Conservation (phyloP, 1,140 invertebrate genomes). For the Spodoptera litura region DNA sequence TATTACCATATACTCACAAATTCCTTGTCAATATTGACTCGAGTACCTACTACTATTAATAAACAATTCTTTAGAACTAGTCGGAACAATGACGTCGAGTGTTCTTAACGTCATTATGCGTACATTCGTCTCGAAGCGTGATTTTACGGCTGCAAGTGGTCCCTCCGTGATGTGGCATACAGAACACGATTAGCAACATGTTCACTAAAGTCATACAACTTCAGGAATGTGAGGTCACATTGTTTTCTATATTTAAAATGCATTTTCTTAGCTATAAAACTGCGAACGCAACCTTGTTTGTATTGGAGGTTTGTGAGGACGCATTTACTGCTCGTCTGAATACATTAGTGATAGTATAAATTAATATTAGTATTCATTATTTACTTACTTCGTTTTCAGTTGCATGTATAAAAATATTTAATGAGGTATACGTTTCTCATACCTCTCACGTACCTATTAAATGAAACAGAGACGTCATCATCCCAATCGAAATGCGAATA, state of each 20-base stretch:
- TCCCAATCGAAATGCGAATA: too few relatives aligned
- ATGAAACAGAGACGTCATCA: too few relatives aligned
- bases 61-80: constrained; percentile 27
- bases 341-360: constrained; percentile 10
- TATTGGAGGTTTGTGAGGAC: constrained; percentile 14
- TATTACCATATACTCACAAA: not conserved
- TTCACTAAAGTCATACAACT: constrained; percentile 66
- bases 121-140: constrained; percentile 54
- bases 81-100: constrained; percentile 31
- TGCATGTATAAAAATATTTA: too few relatives aligned
- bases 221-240: constrained; percentile 69
- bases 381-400: too few relatives aligned
- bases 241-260: constrained; percentile 68
- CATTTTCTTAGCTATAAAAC: constrained; percentile 57
- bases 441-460: too few relatives aligned
- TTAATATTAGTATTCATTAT: not conserved
- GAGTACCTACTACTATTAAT: constrained; percentile 9
- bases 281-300: constrained; percentile 54
- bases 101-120: constrained; percentile 31
- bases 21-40: constrained; percentile 35
- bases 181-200: constrained; percentile 74
- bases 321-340: not conserved
- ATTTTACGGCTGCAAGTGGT: constrained; percentile 63
- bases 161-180: constrained; percentile 75
- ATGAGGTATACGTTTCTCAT: too few relatives aligned